Evolutionary conservation across 2,797 vertebrate genomes (phyloP).

Genomic region (Enteromius radiatus): DNA sequence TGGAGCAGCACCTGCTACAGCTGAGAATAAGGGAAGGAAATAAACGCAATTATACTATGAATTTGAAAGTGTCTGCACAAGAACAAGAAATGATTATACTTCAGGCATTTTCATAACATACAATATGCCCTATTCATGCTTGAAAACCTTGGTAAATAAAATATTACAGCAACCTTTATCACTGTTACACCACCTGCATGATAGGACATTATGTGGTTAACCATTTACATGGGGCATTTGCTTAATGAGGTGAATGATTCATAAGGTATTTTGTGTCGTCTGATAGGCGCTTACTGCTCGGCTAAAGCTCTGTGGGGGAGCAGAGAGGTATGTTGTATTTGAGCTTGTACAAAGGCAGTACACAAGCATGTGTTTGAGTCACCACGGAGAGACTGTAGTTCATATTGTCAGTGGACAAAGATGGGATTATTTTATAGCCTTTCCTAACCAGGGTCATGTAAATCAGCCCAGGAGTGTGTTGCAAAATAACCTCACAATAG

Average conservation of each 20-base stretch:
- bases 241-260: constrained; percentile 54
- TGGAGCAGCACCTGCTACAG: constrained; percentile 71
- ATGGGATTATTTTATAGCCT: constrained; percentile 73
- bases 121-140: not conserved
- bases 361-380: constrained; percentile 77
- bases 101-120: constrained; percentile 6
- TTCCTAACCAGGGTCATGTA: constrained; percentile 76
- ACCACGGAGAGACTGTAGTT: constrained; percentile 75
- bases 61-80: constrained; percentile 12
- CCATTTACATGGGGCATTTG: constrained; percentile 48
- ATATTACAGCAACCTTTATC: constrained; percentile 35
- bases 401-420: constrained; percentile 76
- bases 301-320: constrained; percentile 45
- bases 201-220: constrained; percentile 44
- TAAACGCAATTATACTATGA: constrained; percentile 45
- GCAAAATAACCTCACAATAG: constrained; percentile 70
- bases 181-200: constrained; percentile 11
- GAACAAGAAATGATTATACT: not conserved
- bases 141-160: constrained; percentile 32
- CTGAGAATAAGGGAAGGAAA: constrained; percentile 38
- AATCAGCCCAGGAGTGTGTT: constrained; percentile 73
- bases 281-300: not conserved
- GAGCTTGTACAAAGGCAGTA: constrained; percentile 64
- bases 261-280: constrained; percentile 25
- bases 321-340: constrained; percentile 37